Percentiles rank a stretch among this genome's conserved stretches.
Evolutionary conservation across 2,113 vertebrate genomes (phyloP).

Genomic region (Pholis gunnellus): DNA sequence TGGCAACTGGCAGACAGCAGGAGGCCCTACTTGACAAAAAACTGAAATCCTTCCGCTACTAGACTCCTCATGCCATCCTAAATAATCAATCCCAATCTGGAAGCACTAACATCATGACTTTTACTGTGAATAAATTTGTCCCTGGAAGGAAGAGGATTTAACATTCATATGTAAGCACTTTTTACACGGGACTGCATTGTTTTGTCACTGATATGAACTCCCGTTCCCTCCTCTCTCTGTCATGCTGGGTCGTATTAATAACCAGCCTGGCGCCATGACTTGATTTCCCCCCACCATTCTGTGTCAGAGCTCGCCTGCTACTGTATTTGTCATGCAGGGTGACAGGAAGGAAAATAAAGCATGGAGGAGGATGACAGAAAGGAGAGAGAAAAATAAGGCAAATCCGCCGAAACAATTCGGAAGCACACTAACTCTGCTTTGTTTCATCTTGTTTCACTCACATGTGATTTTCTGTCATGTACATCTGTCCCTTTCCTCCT

Average conservation of each 20-base stretch:
- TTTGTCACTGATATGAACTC: background rate
- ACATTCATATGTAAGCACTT: background rate
- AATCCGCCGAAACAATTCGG: slow-evolving; percentile 22
- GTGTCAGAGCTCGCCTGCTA: background rate
- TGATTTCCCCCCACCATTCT: slow-evolving; percentile 10
- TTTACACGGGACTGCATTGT: background rate
- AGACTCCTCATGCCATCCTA: background rate
- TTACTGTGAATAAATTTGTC: background rate
- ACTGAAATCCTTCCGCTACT: background rate
- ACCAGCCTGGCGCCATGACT: background rate
- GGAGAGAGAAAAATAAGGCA: slow-evolving; percentile 19
- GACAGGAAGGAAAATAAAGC: slow-evolving; percentile 21
- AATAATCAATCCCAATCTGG: background rate
- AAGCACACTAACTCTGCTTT: background rate
- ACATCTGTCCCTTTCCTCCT: slow-evolving; percentile 4
- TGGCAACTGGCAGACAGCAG: background rate
- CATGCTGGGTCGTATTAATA: background rate
- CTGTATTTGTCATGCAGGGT: slow-evolving; percentile 27
- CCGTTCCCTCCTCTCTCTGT: background rate
- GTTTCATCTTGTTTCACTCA: slow-evolving; percentile 11
- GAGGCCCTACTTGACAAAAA: background rate
- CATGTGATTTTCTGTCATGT: slow-evolving; percentile 17
- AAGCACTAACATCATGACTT: background rate
- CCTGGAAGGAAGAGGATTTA: background rate
- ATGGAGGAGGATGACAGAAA: slow-evolving; percentile 24